Evolutionary conservation across 2,888 invertebrate genomes (phyloP).

Genomic region (Machimus atricapillus): DNA sequence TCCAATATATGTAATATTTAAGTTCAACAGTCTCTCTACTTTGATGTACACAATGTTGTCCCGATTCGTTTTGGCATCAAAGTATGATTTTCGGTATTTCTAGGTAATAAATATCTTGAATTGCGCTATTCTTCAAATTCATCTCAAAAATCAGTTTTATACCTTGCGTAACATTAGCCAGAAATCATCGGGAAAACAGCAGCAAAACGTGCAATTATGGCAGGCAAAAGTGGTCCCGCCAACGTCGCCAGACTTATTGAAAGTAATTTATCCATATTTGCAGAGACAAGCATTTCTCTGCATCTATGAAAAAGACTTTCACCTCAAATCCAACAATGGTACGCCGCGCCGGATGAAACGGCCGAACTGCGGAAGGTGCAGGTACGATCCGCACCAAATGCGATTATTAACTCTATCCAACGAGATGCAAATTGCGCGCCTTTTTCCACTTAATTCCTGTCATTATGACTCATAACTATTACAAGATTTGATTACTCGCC

Average conservation of each 20-base stretch:
- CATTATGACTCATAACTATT: conserved; percentile 26
- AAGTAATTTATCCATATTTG: not conserved
- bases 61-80: not conserved
- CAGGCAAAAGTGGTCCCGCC: not conserved
- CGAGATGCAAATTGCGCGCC: not conserved
- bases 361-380: not conserved
- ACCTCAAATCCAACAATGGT: not conserved
- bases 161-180: not conserved
- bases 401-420: not conserved
- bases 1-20: no score
- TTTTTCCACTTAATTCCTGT: not conserved
- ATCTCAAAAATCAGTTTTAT: not conserved
- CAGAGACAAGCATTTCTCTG: not conserved
- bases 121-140: not conserved
- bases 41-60: not conserved
- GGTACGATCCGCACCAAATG: not conserved
- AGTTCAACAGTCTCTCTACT: not conserved
- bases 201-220: not conserved
- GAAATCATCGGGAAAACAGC: not conserved
- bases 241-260: not conserved
- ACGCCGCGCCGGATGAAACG: not conserved
- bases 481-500: not conserved
- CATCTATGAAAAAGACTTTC: not conserved
- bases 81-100: not conserved
- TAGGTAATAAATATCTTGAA: not conserved